Evolutionary conservation across 2,888 invertebrate genomes (phyloP).

Genomic region (Lottia gigantea): DNA sequence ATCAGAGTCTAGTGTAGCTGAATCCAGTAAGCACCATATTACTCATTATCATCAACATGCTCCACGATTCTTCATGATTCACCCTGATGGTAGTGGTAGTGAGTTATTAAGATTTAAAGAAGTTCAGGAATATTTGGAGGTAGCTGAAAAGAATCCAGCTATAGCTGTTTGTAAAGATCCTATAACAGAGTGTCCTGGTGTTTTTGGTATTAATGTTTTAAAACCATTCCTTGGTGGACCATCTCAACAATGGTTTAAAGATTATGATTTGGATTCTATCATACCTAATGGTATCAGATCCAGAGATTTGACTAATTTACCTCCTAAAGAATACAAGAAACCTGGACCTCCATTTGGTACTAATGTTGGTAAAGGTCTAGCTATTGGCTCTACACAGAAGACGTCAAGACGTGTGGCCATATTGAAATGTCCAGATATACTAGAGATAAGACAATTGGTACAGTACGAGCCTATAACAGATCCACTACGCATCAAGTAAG

Average conservation of each 20-base stretch:
- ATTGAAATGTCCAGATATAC: slow-evolving; percentile 59
- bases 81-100: slow-evolving; percentile 64
- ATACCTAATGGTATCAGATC: slow-evolving; percentile 63
- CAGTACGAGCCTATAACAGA: slow-evolving; percentile 63
- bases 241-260: slow-evolving; percentile 63
- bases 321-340: slow-evolving; percentile 60
- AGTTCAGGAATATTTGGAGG: slow-evolving; percentile 60
- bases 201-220: slow-evolving; percentile 62
- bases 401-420: slow-evolving; percentile 43
- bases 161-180: slow-evolving; percentile 64
- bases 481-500: slow-evolving; percentile 51
- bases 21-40: slow-evolving; percentile 24
- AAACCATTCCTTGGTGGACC: slow-evolving; percentile 57
- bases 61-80: slow-evolving; percentile 64
- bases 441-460: slow-evolving; percentile 62
- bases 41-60: slow-evolving; percentile 58
- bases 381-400: slow-evolving; percentile 55
- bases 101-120: slow-evolving; percentile 64
- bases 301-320: slow-evolving; percentile 62
- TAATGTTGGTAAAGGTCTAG: slow-evolving; percentile 61
- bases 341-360: slow-evolving; percentile 64
- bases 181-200: slow-evolving; percentile 64
- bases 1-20: slow-evolving; percentile 43
- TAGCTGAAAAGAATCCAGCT: slow-evolving; percentile 62
- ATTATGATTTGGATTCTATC: slow-evolving; percentile 62